Percentiles rank a stretch among this genome's conserved stretches.
These are phyloP conservation scores for Chloroclysta siterata DNA, from an alignment of 2,888 invertebrate species.

Conservation along the genomic window DNA sequence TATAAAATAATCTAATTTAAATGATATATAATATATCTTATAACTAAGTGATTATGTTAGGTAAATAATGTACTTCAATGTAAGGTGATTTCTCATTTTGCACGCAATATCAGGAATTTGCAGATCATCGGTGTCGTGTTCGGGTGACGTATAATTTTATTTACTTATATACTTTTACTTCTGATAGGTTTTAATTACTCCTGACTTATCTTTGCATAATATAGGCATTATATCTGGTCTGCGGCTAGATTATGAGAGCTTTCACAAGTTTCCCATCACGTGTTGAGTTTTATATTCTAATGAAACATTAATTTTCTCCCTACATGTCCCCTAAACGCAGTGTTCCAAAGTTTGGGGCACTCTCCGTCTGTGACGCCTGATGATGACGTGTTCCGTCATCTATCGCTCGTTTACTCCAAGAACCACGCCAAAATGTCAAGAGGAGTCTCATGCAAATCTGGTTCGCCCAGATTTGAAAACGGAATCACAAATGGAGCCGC, in stretches of 20 bases:
- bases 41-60: neutral
- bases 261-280: neutral
- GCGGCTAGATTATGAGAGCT: neutral
- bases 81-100: conserved; percentile 53
- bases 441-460: conserved; percentile 92
- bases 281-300: neutral
- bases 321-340: conserved; percentile 88
- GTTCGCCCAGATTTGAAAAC: conserved; percentile 90
- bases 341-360: conserved; percentile 94
- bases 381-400: conserved; percentile 95
- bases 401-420: conserved; percentile 93
- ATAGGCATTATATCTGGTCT: too few species aligned
- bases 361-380: conserved; percentile 94
- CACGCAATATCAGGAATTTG: conserved; percentile 87
- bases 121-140: conserved; percentile 89
- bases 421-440: conserved; percentile 96
- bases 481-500: conserved; percentile 98
- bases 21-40: too few species aligned
- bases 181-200: neutral
- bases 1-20: too few species aligned
- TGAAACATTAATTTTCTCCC: conserved; percentile 44
- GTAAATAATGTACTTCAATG: neutral
- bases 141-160: conserved; percentile 83
- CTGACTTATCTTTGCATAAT: neutral
- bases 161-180: neutral